Conservation (phyloP, 2,113 vertebrate species). For the Callorhinus ursinus region DNA sequence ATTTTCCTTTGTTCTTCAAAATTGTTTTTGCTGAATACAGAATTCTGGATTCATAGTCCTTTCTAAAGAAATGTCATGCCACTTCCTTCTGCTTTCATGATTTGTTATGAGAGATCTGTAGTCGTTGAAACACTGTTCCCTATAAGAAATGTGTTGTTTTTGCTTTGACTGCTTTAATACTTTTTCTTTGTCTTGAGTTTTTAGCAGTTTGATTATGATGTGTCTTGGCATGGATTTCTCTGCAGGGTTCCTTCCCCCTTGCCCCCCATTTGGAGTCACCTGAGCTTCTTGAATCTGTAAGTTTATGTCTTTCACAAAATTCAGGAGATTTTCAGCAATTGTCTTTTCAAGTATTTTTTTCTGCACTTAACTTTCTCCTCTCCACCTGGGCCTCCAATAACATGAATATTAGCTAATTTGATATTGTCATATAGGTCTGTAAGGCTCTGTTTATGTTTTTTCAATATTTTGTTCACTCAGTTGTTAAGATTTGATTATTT, state of each 20-base stretch:
- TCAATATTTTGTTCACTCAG: neutral
- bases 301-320: constrained; percentile 26
- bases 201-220: neutral
- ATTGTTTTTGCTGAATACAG: neutral
- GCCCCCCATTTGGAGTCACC: neutral
- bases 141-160: neutral
- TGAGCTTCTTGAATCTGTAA: neutral
- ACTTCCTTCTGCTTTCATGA: neutral
- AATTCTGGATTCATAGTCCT: neutral
- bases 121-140: neutral
- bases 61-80: neutral
- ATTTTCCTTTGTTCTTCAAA: neutral
- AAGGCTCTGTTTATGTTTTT: neutral
- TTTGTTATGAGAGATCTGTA: neutral
- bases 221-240: neutral
- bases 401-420: neutral
- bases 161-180: neutral
- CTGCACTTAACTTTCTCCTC: neutral
- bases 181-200: neutral
- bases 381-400: neutral
- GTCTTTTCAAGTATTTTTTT: neutral
- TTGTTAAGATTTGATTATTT: neutral
- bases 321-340: neutral
- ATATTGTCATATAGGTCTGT: neutral
- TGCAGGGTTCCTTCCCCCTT: accelerated